Evolutionary conservation across 2,113 vertebrate species (phyloP), one percentile per base, ranked within the genome.

Genomic region (Bufo gargarizans): DNA sequence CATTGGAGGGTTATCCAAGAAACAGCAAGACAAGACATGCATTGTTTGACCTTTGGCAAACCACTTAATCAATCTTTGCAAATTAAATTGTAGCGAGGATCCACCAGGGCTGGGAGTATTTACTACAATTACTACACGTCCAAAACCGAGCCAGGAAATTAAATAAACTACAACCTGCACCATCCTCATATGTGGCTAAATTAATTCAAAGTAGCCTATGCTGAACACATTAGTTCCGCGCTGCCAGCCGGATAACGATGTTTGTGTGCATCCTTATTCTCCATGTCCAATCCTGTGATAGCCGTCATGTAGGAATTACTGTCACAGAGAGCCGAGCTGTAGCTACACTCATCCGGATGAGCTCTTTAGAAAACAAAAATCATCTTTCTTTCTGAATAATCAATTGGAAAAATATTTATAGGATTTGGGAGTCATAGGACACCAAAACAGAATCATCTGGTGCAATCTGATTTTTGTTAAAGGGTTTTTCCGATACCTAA

Each of bases 41-140:
- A 84, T 83, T 84, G 87, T 88, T 33, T 84, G 87, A 88, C 81
- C 81, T 88, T 83, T 88, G 71, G 87, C 69, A 77, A 84, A 76
- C 7, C 56, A 76, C 67, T 83, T 83, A 61, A 82, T 88, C 80
- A 88, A 61, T 83, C 86, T 88, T 67, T 82, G 86, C 56, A 65
- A 88, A 83, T 88, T 50, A 82, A 56, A 88, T 83, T 88, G 86
- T 74, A 63, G 65, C 86, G 4, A 63, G 55, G 43, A 88, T 74
- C 78, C 55, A 50, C 43, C 33, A 16, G n/a, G 79, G 69, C 69
- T 67, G 20, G 22, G 65, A 22, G 82, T 61, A 49, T 47, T 77
- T 45, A 56, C 2, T 43, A 50, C 8, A 19, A 50, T 61, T 76
- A 72, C 84, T 65, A 78, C 74, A 65, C 76, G 67, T 65, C 74